Evolutionary conservation across 2,797 vertebrate genomes (phyloP).

Genomic region (Selene dorsalis): DNA sequence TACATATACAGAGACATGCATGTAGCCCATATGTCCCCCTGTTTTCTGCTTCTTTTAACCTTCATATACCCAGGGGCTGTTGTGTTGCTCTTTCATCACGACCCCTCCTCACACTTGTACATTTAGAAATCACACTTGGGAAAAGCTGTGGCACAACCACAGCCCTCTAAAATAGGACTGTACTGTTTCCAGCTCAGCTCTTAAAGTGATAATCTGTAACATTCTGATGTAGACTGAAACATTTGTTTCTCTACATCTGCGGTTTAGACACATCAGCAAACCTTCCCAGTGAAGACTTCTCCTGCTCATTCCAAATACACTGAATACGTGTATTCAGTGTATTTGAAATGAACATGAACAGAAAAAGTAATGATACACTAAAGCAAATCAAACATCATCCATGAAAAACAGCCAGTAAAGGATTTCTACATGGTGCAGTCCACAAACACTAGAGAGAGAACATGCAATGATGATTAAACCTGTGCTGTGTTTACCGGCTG

Average conservation of each 20-base stretch:
- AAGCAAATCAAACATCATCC: not conserved
- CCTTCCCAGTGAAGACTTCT: not conserved
- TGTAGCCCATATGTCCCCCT: not conserved
- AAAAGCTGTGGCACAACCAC: slow-evolving; percentile 19
- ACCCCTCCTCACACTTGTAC: slow-evolving; percentile 15
- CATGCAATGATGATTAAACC: no score
- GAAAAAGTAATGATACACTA: not conserved
- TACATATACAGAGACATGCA: slow-evolving; percentile 1
- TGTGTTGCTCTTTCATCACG: slow-evolving; percentile 49
- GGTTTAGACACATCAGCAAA: not conserved
- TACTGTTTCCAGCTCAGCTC: not conserved
- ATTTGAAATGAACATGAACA: not conserved
- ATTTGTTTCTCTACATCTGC: not conserved
- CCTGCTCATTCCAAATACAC: no score
- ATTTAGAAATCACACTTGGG: slow-evolving; percentile 62
- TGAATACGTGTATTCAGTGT: not conserved
- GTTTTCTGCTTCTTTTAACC: slow-evolving; percentile 49
- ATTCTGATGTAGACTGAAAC: not conserved
- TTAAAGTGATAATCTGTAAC: not conserved
- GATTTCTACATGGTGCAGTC: no score
- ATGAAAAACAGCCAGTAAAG: not conserved
- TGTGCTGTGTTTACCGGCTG: no score
- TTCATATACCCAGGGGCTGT: not conserved
- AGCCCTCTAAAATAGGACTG: not conserved
- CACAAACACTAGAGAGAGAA: not conserved